Evolutionary conservation across 2,113 vertebrate species (phyloP), one percentile per base, ranked within the genome.

Genomic region (Semicossyphus pulcher): DNA sequence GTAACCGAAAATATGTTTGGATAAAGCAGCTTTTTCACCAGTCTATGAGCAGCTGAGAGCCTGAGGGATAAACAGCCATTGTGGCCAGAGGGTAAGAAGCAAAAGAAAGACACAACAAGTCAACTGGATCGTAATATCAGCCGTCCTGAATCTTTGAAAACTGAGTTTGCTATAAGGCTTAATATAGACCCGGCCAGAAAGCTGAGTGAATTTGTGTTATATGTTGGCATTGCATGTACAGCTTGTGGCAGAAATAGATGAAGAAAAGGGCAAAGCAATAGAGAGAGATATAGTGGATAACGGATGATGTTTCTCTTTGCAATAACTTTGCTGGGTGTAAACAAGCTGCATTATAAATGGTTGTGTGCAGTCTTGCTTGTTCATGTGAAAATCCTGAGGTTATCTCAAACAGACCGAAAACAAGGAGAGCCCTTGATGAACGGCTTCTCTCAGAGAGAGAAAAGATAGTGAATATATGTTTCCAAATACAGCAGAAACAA

Each of bases 291-390:
- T 20, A 41, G 10, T 21, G 31, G 64, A 75, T 87, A 80, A 85
- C 77, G 56, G 57, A 89, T 78, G 65, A 74, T 73, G 59, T 83
- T 83, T 36, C 53, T 29, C 71, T 23, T 56, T 76, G 72, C 21
- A 41, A 68, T 83, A 81, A 62, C 88, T 65, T 71, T 32, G 36
- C 32, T 28, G 58, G 36, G 66, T 72, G 59, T 59, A 36, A 81
- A 78, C 69, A 59, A 70, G 12, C 37, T 83, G 68, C 70, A 77
- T 83, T 82, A 87, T 67, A 70, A 83, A 87, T 83, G 66, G 7
- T 42, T 65, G 18, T 79, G 65, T 36, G 45, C 51, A 20, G 23
- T 68, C 49, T n/a, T 15, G 63, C 57, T 63, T 39, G 45, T 69
- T 81, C 23, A 42, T 32, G 57, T 39, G 41, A 65, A 42, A 23